Percentiles rank a stretch among this genome's conserved stretches.
phyloP scores from a whole-genome alignment of 2,888 invertebrate genomes.

The Cerastoderma edule region DNA sequence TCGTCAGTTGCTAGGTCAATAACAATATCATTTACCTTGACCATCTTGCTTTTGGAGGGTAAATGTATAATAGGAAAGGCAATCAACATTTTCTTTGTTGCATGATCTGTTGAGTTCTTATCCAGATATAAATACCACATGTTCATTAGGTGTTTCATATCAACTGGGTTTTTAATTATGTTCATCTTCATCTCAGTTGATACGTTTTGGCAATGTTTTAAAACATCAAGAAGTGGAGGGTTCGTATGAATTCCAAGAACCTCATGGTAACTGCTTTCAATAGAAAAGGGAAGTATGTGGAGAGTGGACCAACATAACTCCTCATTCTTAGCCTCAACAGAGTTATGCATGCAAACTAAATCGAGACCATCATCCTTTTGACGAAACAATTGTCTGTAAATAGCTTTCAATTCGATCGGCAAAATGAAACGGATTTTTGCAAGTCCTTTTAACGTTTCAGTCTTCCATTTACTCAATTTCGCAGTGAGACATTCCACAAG shows the following conservation, averaged over 20 bases:
- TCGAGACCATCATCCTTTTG: slow-evolving; percentile 11
- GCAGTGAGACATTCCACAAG: slow-evolving; percentile 15
- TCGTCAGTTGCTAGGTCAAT: slow-evolving; percentile 15
- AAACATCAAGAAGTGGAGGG: slow-evolving; percentile 40
- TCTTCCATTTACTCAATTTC: not conserved
- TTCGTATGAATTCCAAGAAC: slow-evolving; percentile 40
- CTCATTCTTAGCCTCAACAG: slow-evolving; percentile 1
- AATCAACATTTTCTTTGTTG: not conserved
- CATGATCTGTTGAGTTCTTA: not conserved
- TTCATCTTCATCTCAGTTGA: not conserved
- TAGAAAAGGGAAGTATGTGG: slow-evolving; percentile 22
- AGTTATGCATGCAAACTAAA: slow-evolving; percentile 49
- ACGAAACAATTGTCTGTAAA: slow-evolving; percentile 10
- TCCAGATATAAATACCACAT: slow-evolving; percentile 10
- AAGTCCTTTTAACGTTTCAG: slow-evolving; percentile 23
- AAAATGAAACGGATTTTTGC: slow-evolving; percentile 45
- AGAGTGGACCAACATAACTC: slow-evolving; percentile 46
- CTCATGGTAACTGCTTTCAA: not conserved
- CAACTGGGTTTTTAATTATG: not conserved
- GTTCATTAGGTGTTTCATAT: slow-evolving; percentile 3
- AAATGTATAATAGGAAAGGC: slow-evolving; percentile 48
- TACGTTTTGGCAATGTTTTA: slow-evolving; percentile 56
- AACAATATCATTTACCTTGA: slow-evolving; percentile 28
- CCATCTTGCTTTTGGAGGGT: slow-evolving; percentile 32
- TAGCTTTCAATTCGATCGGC: slow-evolving; percentile 21